phyloP scores from a whole-genome alignment of 2,113 vertebrate species.

The Lepus americanus region DNA sequence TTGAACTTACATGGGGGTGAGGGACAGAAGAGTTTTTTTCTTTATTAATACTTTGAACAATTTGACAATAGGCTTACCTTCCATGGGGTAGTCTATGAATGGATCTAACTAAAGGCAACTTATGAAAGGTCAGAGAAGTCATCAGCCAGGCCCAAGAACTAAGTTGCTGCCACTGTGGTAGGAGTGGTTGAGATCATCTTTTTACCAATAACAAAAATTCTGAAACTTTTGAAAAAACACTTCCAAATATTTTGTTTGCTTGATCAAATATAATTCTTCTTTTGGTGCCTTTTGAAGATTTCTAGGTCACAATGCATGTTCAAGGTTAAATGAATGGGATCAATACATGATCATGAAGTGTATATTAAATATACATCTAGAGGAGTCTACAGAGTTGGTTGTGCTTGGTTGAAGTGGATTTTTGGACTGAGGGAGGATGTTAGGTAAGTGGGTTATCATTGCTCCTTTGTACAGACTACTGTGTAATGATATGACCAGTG shows the following conservation, averaged over 20 bases:
- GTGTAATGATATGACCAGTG: neutral
- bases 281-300: slow-evolving; percentile 18
- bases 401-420: neutral
- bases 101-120: neutral
- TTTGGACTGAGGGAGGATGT: neutral
- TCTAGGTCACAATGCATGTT: neutral
- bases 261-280: neutral
- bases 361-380: neutral
- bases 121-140: slow-evolving; percentile 17
- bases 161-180: neutral
- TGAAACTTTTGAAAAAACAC: neutral
- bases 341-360: neutral
- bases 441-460: neutral
- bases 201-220: neutral
- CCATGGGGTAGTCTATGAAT: slow-evolving; percentile 8
- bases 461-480: neutral
- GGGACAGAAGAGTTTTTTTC: neutral
- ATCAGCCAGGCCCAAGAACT: neutral
- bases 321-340: neutral
- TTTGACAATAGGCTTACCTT: slow-evolving; percentile 49
- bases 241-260: slow-evolving; percentile 42
- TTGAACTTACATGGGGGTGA: slow-evolving; percentile 47
- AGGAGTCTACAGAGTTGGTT: slow-evolving; percentile 12
- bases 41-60: slow-evolving; percentile 57
- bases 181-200: neutral